Evolutionary conservation across 2,888 invertebrate genomes (phyloP).

Genomic region (Herminia tarsipennalis): DNA sequence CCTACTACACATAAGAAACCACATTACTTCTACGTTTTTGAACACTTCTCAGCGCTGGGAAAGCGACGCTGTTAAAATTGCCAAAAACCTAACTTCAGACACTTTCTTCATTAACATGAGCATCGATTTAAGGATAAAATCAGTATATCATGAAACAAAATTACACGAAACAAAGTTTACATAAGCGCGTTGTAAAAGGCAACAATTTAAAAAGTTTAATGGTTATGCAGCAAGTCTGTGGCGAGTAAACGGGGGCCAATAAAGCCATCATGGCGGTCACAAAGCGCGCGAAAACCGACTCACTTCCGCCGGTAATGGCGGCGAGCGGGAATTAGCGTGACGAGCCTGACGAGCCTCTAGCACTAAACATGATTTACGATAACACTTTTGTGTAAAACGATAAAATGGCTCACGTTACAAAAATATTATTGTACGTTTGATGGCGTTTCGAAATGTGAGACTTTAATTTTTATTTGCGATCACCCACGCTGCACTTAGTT

Average conservation of each 20-base stretch:
- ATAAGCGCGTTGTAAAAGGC: background rate
- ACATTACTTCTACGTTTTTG: too few species aligned
- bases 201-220: background rate
- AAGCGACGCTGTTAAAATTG: too few species aligned
- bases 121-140: too few species aligned
- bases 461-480: slow-evolving; percentile 38
- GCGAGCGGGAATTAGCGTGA: slow-evolving; percentile 67
- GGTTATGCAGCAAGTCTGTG: slow-evolving; percentile 12
- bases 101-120: too few species aligned
- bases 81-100: too few species aligned
- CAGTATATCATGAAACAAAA: too few species aligned
- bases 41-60: too few species aligned
- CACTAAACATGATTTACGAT: slow-evolving; percentile 60
- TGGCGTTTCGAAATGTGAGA: slow-evolving; percentile 30
- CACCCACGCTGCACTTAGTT: slow-evolving; percentile 16
- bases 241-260: slow-evolving; percentile 33
- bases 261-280: slow-evolving; percentile 46
- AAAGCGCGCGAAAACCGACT: slow-evolving; percentile 72
- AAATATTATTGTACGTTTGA: slow-evolving; percentile 35
- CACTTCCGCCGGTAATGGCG: slow-evolving; percentile 82
- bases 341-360: slow-evolving; percentile 48
- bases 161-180: too few species aligned
- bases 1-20: too few species aligned
- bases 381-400: slow-evolving; percentile 46
- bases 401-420: slow-evolving; percentile 48